phyloP scores from a whole-genome alignment of 2,888 invertebrate genomes.

The Ornithoptera alexandrae region DNA sequence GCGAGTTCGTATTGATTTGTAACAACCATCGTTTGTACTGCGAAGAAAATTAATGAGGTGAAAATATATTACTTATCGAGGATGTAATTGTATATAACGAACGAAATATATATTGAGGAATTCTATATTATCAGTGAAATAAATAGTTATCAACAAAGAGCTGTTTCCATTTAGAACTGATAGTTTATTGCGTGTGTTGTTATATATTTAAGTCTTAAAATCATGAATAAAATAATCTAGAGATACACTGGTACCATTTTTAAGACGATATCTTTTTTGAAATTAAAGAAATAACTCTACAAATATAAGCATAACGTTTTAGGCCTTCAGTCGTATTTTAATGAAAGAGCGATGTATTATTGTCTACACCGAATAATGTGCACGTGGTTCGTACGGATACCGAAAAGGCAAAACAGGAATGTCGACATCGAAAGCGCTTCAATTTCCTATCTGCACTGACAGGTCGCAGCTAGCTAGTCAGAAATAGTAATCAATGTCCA shows the following conservation, averaged over 20 bases:
- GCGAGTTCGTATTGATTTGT: conserved; percentile 19
- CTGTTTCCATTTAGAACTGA: too few species aligned
- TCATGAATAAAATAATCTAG: too few species aligned
- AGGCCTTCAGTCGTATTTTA: too few species aligned
- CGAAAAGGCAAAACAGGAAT: background rate
- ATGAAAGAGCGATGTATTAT: too few species aligned
- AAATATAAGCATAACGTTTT: too few species aligned
- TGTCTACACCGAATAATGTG: too few species aligned
- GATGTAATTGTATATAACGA: background rate
- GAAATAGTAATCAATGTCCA: background rate
- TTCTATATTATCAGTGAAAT: background rate
- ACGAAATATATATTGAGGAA: background rate
- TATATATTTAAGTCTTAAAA: too few species aligned
- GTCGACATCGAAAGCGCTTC: background rate
- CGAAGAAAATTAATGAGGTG: background rate
- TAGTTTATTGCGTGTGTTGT: too few species aligned
- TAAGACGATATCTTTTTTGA: too few species aligned
- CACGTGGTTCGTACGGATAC: background rate
- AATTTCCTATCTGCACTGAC: background rate
- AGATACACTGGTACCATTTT: too few species aligned
- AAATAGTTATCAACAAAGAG: background rate
- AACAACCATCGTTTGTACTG: background rate
- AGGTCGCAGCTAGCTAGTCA: conserved; percentile 1
- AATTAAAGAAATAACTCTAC: too few species aligned
- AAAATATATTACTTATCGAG: background rate